Evolutionary conservation across 2,888 invertebrate species (phyloP).

Genomic region (Chirona hameri): DNA sequence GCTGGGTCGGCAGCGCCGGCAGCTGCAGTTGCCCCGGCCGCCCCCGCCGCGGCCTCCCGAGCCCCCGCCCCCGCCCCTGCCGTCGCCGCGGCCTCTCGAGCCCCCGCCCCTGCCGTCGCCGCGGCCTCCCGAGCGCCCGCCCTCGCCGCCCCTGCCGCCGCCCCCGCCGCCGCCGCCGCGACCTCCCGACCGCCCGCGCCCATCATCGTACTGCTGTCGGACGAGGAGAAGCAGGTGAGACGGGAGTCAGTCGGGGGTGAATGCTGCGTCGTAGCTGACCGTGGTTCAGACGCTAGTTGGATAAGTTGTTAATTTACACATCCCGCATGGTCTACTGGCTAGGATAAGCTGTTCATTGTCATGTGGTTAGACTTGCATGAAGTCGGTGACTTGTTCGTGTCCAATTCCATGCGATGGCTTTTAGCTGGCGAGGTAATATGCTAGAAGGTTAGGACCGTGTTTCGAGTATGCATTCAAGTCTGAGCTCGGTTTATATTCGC

Average conservation of each 20-base stretch:
- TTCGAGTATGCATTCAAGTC: too few species aligned
- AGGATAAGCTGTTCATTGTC: too few species aligned
- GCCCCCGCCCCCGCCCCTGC: constrained; percentile 35
- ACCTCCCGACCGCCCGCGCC: constrained; percentile 32
- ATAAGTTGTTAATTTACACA: too few species aligned
- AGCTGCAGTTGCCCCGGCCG: constrained; percentile 37
- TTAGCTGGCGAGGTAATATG: too few species aligned
- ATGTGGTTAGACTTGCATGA: too few species aligned
- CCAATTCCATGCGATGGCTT: too few species aligned
- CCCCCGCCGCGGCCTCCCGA: constrained; percentile 35
- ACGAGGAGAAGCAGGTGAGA: constrained; percentile 33
- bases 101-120: neutral
- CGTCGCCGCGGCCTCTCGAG: constrained; percentile 34
- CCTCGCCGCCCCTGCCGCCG: constrained; percentile 28
- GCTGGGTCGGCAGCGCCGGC: constrained; percentile 35
- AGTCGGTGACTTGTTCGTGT: too few species aligned
- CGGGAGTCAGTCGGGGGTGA: neutral
- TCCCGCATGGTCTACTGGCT: too few species aligned
- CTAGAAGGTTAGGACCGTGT: too few species aligned
- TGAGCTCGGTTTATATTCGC: too few species aligned
- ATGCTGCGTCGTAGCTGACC: too few species aligned
- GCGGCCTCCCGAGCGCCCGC: constrained; percentile 28
- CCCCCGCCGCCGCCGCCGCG: constrained; percentile 3
- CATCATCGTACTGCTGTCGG: constrained; percentile 34
- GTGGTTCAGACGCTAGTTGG: too few species aligned